phyloP scores from a whole-genome alignment of 2,113 vertebrate species.

The Panurus biarmicus region DNA sequence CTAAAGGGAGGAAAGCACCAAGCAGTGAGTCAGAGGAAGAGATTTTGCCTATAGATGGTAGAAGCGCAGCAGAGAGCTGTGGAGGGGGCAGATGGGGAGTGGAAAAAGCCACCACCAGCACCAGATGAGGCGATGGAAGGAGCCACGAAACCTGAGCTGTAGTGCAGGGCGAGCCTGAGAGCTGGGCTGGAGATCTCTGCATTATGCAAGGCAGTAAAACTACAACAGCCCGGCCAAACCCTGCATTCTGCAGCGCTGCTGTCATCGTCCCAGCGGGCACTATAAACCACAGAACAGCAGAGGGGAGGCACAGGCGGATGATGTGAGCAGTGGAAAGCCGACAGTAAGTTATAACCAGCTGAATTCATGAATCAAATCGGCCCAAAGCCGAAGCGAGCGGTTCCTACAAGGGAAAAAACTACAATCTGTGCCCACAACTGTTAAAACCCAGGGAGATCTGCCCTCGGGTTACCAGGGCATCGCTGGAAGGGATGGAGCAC shows the following conservation, averaged over 20 bases:
- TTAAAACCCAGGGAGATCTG: not conserved
- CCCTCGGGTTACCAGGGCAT: not conserved
- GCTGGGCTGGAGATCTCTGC: not conserved
- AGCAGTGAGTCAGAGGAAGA: not conserved
- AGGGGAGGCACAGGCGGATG: not conserved
- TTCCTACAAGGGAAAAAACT: not conserved
- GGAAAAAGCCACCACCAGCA: not conserved
- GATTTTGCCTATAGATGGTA: slow-evolving; percentile 43
- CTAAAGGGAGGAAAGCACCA: not conserved
- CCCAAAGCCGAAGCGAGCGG: not conserved
- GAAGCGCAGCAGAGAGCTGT: rapidly evolving
- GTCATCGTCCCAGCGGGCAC: not conserved
- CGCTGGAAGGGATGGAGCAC: rapidly evolving
- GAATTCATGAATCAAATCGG: not conserved
- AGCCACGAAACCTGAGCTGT: not conserved
- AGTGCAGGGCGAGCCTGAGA: not conserved
- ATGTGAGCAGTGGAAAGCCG: not conserved
- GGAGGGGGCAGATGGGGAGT: not conserved
- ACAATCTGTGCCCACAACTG: not conserved
- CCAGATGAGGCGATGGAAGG: not conserved
- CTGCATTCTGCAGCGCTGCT: slow-evolving; percentile 1
- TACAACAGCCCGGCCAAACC: not conserved
- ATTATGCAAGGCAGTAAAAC: not conserved
- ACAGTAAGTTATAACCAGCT: not conserved
- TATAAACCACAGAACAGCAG: not conserved